Base-by-base conservation (phyloP, 2,113 vertebrate species). In the Aspiorhynchus laticeps region DNA sequence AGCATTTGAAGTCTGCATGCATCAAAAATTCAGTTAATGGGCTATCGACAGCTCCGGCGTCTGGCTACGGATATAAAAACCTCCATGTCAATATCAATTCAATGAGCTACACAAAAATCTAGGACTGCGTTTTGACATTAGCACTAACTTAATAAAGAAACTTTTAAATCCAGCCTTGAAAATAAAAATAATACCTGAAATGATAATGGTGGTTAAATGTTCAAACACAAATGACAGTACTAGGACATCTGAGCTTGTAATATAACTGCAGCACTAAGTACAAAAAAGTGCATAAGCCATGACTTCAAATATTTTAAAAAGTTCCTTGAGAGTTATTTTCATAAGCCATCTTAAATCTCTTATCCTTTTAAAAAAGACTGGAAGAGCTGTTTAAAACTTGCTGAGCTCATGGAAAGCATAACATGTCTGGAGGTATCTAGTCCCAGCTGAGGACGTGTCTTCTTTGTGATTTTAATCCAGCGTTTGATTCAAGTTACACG, bases 11-110 rank as follows among this genome's bases (percentile, higher is more conserved):
- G 74, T 59, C 41, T 38, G 26, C 24, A 61, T 21, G 24, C 61
- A n/a, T 73, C 28, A 69, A 80, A 84, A 65, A 84, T 33, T 14
- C 69, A 51, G 59, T 65, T 85, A 85, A 85, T 77, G 82, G 69
- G 67, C 75, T 87, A 87, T 87, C 46, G 67, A 85, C 33, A 12
- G 43, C 59, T 69, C 83, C 17, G 24, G 11, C 26, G 14, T 53
- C 78, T 36, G 41, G 67, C 69, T 28, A 81, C 38, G 28, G 26
- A 85, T 48, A 46, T 78, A 83, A 48, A 69, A 85, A 86, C 56
- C 21, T 65, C 71, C 21, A 28, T 36, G 4, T 43, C 63, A 75
- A 88, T 56, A 65, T 43, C 9, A 81, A 81, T 71, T 81, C 21
- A 77, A 69, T 71, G 17, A 80, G 33, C 65, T 31, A 80, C 33